Evolutionary conservation across 2,888 invertebrate genomes (phyloP), one percentile per base, ranked within the genome.

Genomic region (Pachliopta kotzebuea): DNA sequence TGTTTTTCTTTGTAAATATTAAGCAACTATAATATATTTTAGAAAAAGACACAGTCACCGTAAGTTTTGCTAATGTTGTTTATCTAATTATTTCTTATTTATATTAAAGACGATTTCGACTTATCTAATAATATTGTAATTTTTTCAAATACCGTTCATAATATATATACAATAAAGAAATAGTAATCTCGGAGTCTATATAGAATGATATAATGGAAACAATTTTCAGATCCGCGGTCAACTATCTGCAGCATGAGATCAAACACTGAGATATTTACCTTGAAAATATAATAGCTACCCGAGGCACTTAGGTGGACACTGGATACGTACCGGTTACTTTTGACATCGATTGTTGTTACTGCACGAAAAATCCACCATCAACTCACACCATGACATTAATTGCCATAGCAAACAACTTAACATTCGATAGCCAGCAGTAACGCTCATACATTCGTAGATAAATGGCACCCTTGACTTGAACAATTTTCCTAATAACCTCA

Each of bases 231-330:
- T 77, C 78, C 75, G 80, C 74, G 78, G 81, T 76, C 76, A 80
- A 74, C 73, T 83, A 83, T 83, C 80, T 76, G 69, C 74, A 71
- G 71, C 73, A 71, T 74, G 78, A 84, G 82, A 85, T 83, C 81
- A 79, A 80, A 82, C 78, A 74, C 69, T 75, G 71, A 69, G 73
- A 70, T 68, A 76, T 79, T 85, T 73, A 78, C 87, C 86, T 87
- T 88, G 74, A 75, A 74, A 72, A 68, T 66, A 69, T 67, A 70
- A 74, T 71, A 72, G 68, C 68, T 70, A 76, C 72, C 68, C 70
- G 70, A 62, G 67, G 70, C 70, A 49, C 62, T 72, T 71, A 70
- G 63, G 72, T 75, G 72, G 74, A 77, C 77, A 69, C 73, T 70
- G 67, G 67, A 70, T 72, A 74, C 53, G 68, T 71, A 70, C 70